Base-by-base conservation (phyloP, 2,888 invertebrate genomes). In the Erebia aethiops region DNA sequence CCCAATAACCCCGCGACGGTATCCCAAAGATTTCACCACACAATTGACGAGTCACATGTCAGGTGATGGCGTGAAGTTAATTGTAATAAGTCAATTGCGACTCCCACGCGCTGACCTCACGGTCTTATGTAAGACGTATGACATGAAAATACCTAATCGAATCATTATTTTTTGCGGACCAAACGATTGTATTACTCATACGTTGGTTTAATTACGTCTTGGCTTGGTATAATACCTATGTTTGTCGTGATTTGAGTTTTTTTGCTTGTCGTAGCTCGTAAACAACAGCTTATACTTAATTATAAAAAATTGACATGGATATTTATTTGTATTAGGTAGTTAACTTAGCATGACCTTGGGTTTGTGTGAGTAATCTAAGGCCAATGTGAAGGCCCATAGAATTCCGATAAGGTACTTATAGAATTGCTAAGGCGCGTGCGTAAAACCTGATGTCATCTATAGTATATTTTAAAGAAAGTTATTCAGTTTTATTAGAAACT, bases 31-130 rank as follows among this genome's bases (percentile, higher is more conserved):
- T 69, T 69, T 66, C 66, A 51, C 43, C 51, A 67, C 56, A 52
- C 62, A 69, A 73, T 73, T 73, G 69, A 69, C 66, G 71, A 82
- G 87, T 84, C 85, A 83, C 73, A 80, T 80, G 85, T 86, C 83
- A 82, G 82, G 80, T 82, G 79, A 77, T 77, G 66, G 70, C 67
- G 67, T 60, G 72, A 74, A 76, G 74, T 70, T 71, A 75, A 75
- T 74, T 75, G 18, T 43, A 43, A 56, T 57, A 46, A 76, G 76
- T 72, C 74, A 75, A 75, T 74, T 75, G 71, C 49, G 49, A 60
- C 75, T 75, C 76, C 79, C 76, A 77, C 79, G 67, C 74, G 70
- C 52, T 77, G 78, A 77, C 76, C 73, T 77, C 78, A 77, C 72
- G 26, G 1, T 49, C 57, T 74, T 70, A 67, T 60, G 70, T 75